Evolutionary conservation across 2,797 vertebrate species (phyloP), one percentile per base, ranked within the genome.

Genomic region (Ambastaia sidthimunki): DNA sequence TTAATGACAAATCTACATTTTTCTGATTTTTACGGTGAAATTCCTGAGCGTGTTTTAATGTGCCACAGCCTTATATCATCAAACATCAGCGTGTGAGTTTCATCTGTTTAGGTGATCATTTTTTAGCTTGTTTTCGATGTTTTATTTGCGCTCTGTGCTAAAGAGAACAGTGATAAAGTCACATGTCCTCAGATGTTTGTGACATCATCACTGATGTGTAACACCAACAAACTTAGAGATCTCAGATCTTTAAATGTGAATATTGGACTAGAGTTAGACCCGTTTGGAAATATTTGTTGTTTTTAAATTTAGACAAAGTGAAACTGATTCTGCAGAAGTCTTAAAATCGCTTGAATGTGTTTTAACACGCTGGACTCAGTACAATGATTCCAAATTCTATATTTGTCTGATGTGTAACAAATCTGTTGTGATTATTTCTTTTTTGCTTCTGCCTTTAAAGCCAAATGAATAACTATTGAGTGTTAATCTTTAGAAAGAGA

Each of bases 281-380:
- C 48, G n/a, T 68, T 54, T 44, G 57, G 78, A 54, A 72, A 82
- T 84, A 69, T 81, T 41, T 44, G 41, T 66, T 71, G 59, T 77
- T 76, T 54, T 67, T 54, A 31, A 31, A 4, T 44, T 44, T 44
- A 44, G 7, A 48, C 41, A 80, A 50, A 60, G 72, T 52, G 71
- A 13, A 65, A 19, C 9, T 67, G 55, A 62, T 60, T 4, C 31
- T 48, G 54, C 66, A 68, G n/a, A 62, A 70, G 71, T 60, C 28
- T 55, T 37, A 37, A 28, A 47, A n/a, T 47, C 4, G 47, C 60
- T 71, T 63, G 57, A 78, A 37, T 71, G 73, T 69, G 65, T 78
- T 82, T 77, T 84, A 63, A 86, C 84, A 73, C 87, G 60, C 82
- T 87, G 86, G 85, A 78, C 68, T 52, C 28, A 25, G 65, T 72